These are phyloP conservation scores for Hestina assimilis DNA, from an alignment of 1,140 invertebrate genomes.

Conservation along the genomic window DNA sequence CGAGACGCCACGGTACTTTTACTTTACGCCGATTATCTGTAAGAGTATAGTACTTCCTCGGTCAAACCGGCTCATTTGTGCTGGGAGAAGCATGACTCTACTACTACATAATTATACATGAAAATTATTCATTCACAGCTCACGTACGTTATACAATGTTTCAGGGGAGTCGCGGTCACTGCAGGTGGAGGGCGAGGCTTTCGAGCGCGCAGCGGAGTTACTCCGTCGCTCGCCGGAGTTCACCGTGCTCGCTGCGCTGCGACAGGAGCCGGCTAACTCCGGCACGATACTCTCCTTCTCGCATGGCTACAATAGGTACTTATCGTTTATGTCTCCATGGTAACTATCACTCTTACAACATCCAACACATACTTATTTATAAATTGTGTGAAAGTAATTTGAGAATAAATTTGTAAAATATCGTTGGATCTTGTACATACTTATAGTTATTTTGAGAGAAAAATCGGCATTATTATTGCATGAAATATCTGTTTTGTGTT, in stretches of 20 bases:
- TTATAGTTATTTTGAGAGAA: not conserved
- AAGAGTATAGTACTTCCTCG: too few species aligned
- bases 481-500: constrained; percentile 11
- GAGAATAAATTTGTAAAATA: too few species aligned
- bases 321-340: not conserved
- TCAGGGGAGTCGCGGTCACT: constrained; percentile 86
- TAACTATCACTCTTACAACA: not conserved
- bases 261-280: constrained; percentile 89
- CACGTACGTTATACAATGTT: constrained; percentile 1
- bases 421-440: not conserved
- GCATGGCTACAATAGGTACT: constrained; percentile 85
- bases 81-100: too few species aligned
- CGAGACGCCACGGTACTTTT: too few species aligned
- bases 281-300: constrained; percentile 91
- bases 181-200: constrained; percentile 83
- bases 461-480: constrained; percentile 15
- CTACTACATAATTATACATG: too few species aligned
- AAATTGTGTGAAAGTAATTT: too few species aligned
- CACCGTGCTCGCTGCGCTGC: constrained; percentile 86
- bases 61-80: too few species aligned
- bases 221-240: constrained; percentile 87
- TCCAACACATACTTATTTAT: not conserved
- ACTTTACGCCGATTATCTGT: too few species aligned
- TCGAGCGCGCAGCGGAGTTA: constrained; percentile 82
- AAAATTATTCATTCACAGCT: not conserved